Evolutionary conservation across 2,888 invertebrate genomes (phyloP).

Genomic region (Gerris lacustris): DNA sequence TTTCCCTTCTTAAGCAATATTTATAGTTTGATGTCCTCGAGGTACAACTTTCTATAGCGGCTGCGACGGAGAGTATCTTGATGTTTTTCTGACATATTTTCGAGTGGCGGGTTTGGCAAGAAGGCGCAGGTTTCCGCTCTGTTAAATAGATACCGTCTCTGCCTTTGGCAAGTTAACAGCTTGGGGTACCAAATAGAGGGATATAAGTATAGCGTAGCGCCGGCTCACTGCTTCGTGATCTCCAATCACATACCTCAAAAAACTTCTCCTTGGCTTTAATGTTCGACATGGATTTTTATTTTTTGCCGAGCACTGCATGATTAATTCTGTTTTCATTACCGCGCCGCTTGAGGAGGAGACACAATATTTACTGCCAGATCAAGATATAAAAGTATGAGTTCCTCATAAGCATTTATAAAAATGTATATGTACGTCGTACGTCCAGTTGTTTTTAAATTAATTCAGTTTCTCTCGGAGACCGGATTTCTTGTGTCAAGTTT

Average conservation of each 20-base stretch:
- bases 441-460: not conserved
- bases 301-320: not conserved
- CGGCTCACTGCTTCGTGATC: not conserved
- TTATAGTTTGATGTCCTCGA: constrained; percentile 3
- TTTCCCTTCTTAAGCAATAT: not conserved
- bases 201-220: too few species aligned
- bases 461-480: not conserved
- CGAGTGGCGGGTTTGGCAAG: not conserved
- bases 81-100: constrained; percentile 1
- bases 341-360: not conserved
- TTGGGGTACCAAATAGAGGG: too few species aligned
- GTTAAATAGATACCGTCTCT: not conserved
- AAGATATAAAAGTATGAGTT: not conserved
- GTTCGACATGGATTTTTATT: too few species aligned
- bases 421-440: not conserved
- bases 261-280: not conserved
- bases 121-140: not conserved
- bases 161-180: not conserved
- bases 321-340: constrained; percentile 1
- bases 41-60: not conserved
- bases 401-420: not conserved
- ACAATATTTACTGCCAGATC: not conserved
- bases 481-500: not conserved
- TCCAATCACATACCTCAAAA: constrained; percentile 5
- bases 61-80: not conserved